These are phyloP conservation scores for Hylia prasina DNA, from an alignment of 2,113 vertebrate species.

Conservation along the genomic window DNA sequence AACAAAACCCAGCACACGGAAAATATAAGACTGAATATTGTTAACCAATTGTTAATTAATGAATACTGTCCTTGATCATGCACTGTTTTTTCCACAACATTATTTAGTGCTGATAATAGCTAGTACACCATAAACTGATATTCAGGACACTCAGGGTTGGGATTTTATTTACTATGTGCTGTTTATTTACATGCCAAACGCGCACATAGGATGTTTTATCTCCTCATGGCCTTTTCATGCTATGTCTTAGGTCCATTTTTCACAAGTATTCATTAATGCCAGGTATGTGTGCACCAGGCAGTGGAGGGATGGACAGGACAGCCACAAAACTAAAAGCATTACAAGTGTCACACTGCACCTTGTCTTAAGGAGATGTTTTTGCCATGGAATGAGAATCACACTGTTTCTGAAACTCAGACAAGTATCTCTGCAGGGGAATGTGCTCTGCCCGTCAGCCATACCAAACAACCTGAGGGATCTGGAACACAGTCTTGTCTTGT, in stretches of 20 bases:
- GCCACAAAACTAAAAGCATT: background rate
- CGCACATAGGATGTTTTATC: background rate
- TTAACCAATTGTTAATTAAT: background rate
- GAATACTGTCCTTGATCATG: background rate
- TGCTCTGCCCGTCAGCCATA: background rate
- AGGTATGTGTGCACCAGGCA: background rate
- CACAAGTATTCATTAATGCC: background rate
- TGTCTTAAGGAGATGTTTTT: background rate
- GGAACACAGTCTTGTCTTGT: background rate
- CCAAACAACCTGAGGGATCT: background rate
- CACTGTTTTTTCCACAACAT: background rate
- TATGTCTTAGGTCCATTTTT: background rate
- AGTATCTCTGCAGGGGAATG: background rate
- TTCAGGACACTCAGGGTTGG: fast-evolving
- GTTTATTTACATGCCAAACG: background rate
- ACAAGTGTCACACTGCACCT: background rate
- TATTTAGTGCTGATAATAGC: background rate
- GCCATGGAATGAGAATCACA: background rate
- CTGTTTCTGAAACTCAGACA: background rate
- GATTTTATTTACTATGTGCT: background rate
- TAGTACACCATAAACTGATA: background rate
- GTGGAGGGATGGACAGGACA: background rate
- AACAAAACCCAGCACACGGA: background rate
- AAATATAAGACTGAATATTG: background rate
- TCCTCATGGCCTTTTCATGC: background rate